phyloP scores from a whole-genome alignment of 1,140 invertebrate species.

The Drosophila rufa region DNA sequence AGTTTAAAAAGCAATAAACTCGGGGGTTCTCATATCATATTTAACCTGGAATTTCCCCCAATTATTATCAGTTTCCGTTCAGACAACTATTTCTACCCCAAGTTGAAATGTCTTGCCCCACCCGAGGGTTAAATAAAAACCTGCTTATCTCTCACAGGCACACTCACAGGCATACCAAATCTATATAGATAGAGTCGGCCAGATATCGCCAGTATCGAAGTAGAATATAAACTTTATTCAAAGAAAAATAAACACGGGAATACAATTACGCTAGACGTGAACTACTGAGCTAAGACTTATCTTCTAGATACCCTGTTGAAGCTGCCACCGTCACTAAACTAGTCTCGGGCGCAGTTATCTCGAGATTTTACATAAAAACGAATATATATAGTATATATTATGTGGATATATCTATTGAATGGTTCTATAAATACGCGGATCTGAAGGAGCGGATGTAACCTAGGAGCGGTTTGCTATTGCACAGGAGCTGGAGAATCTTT shows the following conservation, averaged over 20 bases:
- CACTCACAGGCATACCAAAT: neutral
- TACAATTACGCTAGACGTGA: conserved; percentile 28
- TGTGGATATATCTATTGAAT: conserved; percentile 12
- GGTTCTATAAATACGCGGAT: conserved; percentile 34
- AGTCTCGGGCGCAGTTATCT: conserved; percentile 30
- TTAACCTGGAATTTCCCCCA: no score
- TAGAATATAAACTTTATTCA: conserved; percentile 36
- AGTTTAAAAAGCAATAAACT: no score
- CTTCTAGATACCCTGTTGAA: conserved; percentile 70
- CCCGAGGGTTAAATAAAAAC: conserved; percentile 7
- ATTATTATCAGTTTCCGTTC: neutral
- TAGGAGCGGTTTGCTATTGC: conserved; percentile 60
- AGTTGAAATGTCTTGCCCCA: conserved; percentile 5
- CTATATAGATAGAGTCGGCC: neutral
- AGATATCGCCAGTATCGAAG: neutral
- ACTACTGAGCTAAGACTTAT: conserved; percentile 44
- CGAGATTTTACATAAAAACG: conserved; percentile 29
- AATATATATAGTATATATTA: conserved; percentile 10
- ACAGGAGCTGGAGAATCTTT: conserved; percentile 51
- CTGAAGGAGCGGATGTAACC: conserved; percentile 13
- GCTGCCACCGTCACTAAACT: conserved; percentile 69
- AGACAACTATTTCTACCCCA: conserved; percentile 8
- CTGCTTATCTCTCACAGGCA: neutral
- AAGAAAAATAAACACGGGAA: conserved; percentile 26
- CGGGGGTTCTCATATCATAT: no score